A percentile compares a stretch with the other conserved stretches of the same genome.
These are phyloP conservation scores for Leptothorax acervorum DNA, from an alignment of 2,888 invertebrate genomes.

Conservation along the genomic window DNA sequence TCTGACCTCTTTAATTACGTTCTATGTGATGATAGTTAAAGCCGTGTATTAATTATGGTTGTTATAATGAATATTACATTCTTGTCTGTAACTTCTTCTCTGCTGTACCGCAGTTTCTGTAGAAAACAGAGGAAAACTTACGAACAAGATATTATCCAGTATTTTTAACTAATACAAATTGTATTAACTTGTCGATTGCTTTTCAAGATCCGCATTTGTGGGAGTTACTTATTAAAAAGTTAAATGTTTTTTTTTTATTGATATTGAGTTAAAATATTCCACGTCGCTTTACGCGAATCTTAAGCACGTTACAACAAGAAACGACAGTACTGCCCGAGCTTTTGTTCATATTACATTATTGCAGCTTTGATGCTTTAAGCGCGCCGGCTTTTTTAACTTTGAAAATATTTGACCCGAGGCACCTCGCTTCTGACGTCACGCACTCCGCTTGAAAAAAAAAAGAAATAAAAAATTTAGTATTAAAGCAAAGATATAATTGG, in stretches of 20 bases:
- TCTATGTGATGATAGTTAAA: not conserved
- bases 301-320: slow-evolving; percentile 16
- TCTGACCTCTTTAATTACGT: slow-evolving; percentile 12
- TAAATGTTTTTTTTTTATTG: too few species aligned
- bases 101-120: not conserved
- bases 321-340: slow-evolving; percentile 12
- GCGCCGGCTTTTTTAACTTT: slow-evolving; percentile 58
- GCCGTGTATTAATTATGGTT: not conserved
- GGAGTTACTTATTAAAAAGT: not conserved
- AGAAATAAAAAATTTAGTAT: not conserved
- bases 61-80: slow-evolving; percentile 5
- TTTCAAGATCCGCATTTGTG: not conserved
- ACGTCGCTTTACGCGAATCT: not conserved
- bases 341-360: slow-evolving; percentile 33
- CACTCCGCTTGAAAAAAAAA: slow-evolving; percentile 16
- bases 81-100: not conserved
- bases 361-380: slow-evolving; percentile 62
- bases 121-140: not conserved
- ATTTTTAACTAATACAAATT: slow-evolving; percentile 1
- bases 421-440: slow-evolving; percentile 49
- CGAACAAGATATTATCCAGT: not conserved
- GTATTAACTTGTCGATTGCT: not conserved
- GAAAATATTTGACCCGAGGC: slow-evolving; percentile 43
- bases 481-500: not conserved
- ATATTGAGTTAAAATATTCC: slow-evolving; percentile 15